Base-by-base conservation (phyloP, 2,888 invertebrate genomes). In the Criorhina ranunculi region DNA sequence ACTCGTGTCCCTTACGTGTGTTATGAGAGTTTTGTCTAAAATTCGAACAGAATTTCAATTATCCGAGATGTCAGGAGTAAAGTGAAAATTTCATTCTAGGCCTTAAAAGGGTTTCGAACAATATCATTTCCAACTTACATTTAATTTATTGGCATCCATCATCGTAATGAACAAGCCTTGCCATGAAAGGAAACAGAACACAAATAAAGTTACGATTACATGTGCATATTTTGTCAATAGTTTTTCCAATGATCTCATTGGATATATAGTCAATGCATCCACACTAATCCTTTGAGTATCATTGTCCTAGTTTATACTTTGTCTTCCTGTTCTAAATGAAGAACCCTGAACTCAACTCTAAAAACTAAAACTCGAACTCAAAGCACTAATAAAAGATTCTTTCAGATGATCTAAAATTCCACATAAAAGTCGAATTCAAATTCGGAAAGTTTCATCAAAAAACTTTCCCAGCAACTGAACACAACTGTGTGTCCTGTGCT, bases 351-450 rank as follows among this genome's bases (percentile, higher is more conserved):
- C 66, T 46, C 33, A 67, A 37, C 7, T 49, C 33, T 73, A 31
- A 62, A 64, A 62, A 64, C 70, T 67, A 53, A 53, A 73, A 53
- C 42, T 76, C 53, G 60, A 83, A 78, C 72, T 83, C 19, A 31
- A 77, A 82, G 73, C 67, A 78, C 72, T 55, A 83, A 78, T 83
- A 83, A 83, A 73, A 83, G 67, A 73, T 83, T 78, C 82, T 57
- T n/a, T 67, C 12, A 31, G 67, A 78, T 83, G 60, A 78, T 83
- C 82, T 67, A 46, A 73, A 83, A 83, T 67, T 78, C 67, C 66
- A 55, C 69, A 72, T 57, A 69, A 19, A 66, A 77, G 76, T 64
- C 62, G 59, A 77, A 82, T 77, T 77, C 70, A 76, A 70, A 82
- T 77, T 77, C 44, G 35, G n/a, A 72, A 82, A 78, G 72, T 83